phyloP scores from a whole-genome alignment of 23 tunicate species.

The Ascidia mentula region DNA sequence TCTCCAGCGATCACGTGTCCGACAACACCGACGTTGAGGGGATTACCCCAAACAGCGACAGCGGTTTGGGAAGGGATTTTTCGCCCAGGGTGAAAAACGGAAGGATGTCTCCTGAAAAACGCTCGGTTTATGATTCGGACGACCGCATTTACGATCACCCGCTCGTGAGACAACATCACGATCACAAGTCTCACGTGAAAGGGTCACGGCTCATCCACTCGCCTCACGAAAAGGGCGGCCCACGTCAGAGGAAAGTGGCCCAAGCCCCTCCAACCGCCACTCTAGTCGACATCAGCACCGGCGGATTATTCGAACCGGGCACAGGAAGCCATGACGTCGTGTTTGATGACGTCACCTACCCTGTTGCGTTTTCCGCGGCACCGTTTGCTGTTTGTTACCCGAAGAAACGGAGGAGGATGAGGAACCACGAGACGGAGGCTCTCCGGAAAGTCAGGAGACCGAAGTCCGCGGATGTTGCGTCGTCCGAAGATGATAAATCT shows the following conservation, averaged over 20 bases:
- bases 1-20: neutral
- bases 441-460: slow-evolving; percentile 20
- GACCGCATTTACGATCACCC: too few relatives aligned
- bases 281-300: slow-evolving; percentile 59
- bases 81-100: neutral
- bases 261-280: slow-evolving; percentile 52
- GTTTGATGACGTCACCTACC: neutral
- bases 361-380: neutral
- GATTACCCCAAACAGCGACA: slow-evolving; percentile 1
- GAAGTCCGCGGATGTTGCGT: slow-evolving; percentile 10
- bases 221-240: neutral
- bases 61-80: neutral
- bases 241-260: slow-evolving; percentile 1
- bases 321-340: neutral
- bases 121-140: too few relatives aligned
- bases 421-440: neutral
- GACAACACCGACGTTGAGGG: too few relatives aligned
- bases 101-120: too few relatives aligned
- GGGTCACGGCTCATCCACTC: neutral
- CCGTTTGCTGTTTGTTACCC: slow-evolving; percentile 45
- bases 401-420: slow-evolving; percentile 17
- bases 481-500: neutral
- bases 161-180: neutral
- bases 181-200: neutral
- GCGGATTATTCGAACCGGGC: slow-evolving; percentile 25